Conservation (phyloP, 2,113 vertebrate genomes). For the Myiopsitta monachus region DNA sequence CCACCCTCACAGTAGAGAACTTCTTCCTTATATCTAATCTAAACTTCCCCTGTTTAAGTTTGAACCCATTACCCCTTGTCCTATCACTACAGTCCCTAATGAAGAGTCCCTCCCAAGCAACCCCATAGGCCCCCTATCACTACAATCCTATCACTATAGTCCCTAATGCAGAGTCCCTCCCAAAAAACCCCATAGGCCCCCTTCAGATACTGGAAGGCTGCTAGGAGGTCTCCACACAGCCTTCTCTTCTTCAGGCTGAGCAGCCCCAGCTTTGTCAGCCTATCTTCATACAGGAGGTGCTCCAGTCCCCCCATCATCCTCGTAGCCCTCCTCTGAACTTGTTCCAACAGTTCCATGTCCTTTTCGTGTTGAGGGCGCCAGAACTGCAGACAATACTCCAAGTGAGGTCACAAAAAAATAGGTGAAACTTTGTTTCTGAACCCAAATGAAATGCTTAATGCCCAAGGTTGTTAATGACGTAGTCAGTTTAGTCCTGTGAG, state of each 20-base stretch:
- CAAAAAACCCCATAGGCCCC: too few species aligned
- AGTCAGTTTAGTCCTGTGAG: background rate
- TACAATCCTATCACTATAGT: too few species aligned
- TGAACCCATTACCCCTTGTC: too few species aligned
- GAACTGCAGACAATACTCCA: background rate
- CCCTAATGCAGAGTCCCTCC: too few species aligned
- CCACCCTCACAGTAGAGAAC: too few species aligned
- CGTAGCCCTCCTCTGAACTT: background rate
- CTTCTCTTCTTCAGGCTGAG: background rate
- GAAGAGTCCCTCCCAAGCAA: too few species aligned
- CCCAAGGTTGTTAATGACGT: background rate
- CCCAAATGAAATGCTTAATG: background rate
- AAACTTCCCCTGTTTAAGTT: too few species aligned
- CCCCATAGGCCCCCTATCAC: too few species aligned
- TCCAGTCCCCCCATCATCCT: background rate
- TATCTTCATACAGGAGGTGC: background rate
- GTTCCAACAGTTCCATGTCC: background rate
- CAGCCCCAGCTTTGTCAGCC: background rate
- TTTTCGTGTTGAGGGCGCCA: background rate
- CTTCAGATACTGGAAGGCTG: too few species aligned
- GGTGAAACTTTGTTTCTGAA: background rate
- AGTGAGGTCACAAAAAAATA: background rate
- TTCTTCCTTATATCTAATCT: too few species aligned
- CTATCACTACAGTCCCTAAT: too few species aligned
- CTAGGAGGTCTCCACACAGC: too few species aligned